These are phyloP conservation scores for Hydrolagus colliei DNA, from an alignment of 2,797 vertebrate species.

Conservation along the genomic window DNA sequence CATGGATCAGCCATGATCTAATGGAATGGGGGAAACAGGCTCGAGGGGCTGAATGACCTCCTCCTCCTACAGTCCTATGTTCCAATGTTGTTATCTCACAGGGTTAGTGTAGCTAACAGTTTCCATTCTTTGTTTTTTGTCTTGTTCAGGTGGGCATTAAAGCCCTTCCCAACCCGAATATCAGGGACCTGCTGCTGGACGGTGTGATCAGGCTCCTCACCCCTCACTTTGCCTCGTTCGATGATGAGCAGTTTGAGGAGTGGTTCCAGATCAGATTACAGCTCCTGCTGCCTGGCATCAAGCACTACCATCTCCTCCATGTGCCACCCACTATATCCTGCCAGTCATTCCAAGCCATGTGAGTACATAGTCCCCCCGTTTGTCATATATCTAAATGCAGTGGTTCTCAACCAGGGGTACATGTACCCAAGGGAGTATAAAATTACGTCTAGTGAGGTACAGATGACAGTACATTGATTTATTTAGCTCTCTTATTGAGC, in stretches of 20 bases:
- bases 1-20: conserved; percentile 35
- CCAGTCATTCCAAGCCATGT: conserved; percentile 38
- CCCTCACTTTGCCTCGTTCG: conserved; percentile 21
- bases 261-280: conserved; percentile 37
- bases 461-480: no score
- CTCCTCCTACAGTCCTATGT: conserved; percentile 28
- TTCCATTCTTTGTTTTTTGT: background rate
- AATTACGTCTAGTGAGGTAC: no score
- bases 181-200: conserved; percentile 33
- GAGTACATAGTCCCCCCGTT: conserved; percentile 28
- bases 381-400: no score
- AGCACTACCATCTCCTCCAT: conserved; percentile 1
- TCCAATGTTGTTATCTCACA: conserved; percentile 34
- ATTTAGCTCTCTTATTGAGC: no score
- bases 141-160: conserved; percentile 35
- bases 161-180: conserved; percentile 32
- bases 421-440: no score
- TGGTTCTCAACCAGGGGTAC: no score
- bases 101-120: conserved; percentile 7
- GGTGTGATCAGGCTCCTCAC: conserved; percentile 33
- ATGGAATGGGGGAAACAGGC: conserved; percentile 38
- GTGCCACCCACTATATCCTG: conserved; percentile 36
- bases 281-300: conserved; percentile 36
- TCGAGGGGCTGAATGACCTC: conserved; percentile 34
- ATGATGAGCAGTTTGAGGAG: background rate